Evolutionary conservation across 2,113 vertebrate species (phyloP), one percentile per base, ranked within the genome.

Genomic region (Zingel zingel): DNA sequence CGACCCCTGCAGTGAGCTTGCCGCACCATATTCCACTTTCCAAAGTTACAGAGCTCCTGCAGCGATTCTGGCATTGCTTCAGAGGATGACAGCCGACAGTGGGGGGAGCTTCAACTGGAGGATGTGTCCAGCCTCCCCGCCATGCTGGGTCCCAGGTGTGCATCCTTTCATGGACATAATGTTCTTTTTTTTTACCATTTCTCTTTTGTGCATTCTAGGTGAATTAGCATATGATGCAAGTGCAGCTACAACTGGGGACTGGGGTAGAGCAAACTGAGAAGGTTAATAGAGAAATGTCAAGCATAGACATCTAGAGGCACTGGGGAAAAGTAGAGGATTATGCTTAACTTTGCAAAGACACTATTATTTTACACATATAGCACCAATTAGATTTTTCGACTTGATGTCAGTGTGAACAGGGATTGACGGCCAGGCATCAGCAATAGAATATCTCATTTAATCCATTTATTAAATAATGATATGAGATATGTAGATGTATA

Each of bases 131-230:
- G 62, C 80, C 86, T 86, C 78, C 80, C 81, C 69, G 78, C 68
- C 56, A 68, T 43, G 57, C 75, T 36, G 69, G 39, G 83, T 86
- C 89, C 81, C 89, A 95, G 88, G 88, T 92, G 89, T 80, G 86
- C 33, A 45, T 86, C 80, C 27, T 80, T 83, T 89, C 84, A 79
- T 81, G 69, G 74, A 85, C 74, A 76, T 83, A 65, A 86, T 68
- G 2, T 25, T 54, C 68, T 39, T 84, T 70, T 79, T 27, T 39
- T 3, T n/a, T 33, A 8, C 4, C 5, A 14, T 15, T 69, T 27
- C 36, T 48, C 36, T 69, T 51, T 21, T 12, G 7, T 79, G 71
- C 48, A 74, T 80, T 53, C 14, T 58, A 53, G 45, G 58, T 62
- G 43, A 82, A 81, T 88, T 77, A 86, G 61, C 74, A 75, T 82